A percentile compares a stretch with the other conserved stretches of the same genome.
These are phyloP conservation scores for Drosophila tropicalis DNA, from an alignment of 1,140 invertebrate genomes.

Conservation along the genomic window DNA sequence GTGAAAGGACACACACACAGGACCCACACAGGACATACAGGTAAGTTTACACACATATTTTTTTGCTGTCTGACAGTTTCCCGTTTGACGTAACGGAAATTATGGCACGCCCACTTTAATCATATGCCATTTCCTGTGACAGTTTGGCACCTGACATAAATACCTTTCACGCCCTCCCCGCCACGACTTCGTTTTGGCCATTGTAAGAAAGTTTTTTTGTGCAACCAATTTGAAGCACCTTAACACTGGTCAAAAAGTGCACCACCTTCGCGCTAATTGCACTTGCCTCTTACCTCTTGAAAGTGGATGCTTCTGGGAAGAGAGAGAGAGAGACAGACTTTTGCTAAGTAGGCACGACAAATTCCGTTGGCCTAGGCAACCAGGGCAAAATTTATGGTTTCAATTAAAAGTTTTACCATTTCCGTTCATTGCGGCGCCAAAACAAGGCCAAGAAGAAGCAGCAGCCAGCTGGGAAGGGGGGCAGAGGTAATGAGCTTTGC, in stretches of 20 bases:
- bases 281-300: conserved; percentile 23
- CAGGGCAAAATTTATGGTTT: conserved; percentile 78
- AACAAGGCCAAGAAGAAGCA: conserved; percentile 41
- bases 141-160: conserved; percentile 45
- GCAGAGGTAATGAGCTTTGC: conserved; percentile 62
- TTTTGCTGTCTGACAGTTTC: conserved; percentile 63
- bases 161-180: conserved; percentile 9
- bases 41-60: conserved; percentile 1
- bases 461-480: conserved; percentile 42
- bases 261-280: conserved; percentile 63
- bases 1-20: conserved; percentile 8
- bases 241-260: conserved; percentile 66
- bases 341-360: conserved; percentile 59
- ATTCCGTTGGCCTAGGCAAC: conserved; percentile 65
- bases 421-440: conserved; percentile 74
- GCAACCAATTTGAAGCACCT: conserved; percentile 32
- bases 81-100: conserved; percentile 67
- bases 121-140: conserved; percentile 69
- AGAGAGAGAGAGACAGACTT: not conserved
- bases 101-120: conserved; percentile 80
- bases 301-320: not conserved
- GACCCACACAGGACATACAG: not conserved
- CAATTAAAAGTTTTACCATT: conserved; percentile 81
- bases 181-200: not conserved
- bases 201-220: conserved; percentile 16